Evolutionary conservation across 2,888 invertebrate genomes (phyloP).

Genomic region (Plemyria rubiginata): DNA sequence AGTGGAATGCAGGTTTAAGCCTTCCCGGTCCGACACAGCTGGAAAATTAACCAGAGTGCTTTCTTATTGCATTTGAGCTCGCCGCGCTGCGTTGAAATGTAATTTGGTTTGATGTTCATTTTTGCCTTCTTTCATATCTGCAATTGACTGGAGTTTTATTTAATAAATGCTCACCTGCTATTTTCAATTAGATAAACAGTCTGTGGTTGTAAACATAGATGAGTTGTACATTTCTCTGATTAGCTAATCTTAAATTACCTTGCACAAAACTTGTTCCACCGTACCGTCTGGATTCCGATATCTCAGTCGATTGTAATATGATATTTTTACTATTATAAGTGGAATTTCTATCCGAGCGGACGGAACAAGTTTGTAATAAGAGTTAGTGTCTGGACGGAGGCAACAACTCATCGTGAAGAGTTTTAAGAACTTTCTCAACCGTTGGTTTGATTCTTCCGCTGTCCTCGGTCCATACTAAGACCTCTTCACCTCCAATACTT

Average conservation of each 20-base stretch:
- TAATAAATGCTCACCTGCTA: slow-evolving; percentile 21
- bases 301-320: slow-evolving; percentile 54
- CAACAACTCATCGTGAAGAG: slow-evolving; percentile 56
- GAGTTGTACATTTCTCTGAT: neutral
- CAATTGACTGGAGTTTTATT: slow-evolving; percentile 34
- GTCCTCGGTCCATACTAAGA: slow-evolving; percentile 57
- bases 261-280: slow-evolving; percentile 12
- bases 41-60: slow-evolving; percentile 73
- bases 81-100: slow-evolving; percentile 55
- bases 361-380: slow-evolving; percentile 72
- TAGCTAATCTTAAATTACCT: slow-evolving; percentile 13
- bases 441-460: slow-evolving; percentile 74
- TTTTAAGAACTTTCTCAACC: slow-evolving; percentile 65
- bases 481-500: slow-evolving; percentile 67
- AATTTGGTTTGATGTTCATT: slow-evolving; percentile 53
- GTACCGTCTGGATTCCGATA: slow-evolving; percentile 13
- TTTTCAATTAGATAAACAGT: slow-evolving; percentile 17
- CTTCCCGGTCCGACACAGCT: slow-evolving; percentile 50
- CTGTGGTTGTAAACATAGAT: slow-evolving; percentile 1
- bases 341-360: slow-evolving; percentile 51
- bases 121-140: slow-evolving; percentile 35
- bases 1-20: slow-evolving; percentile 49
- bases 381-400: slow-evolving; percentile 61
- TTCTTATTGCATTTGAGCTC: slow-evolving; percentile 72
- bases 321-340: slow-evolving; percentile 63